Base-by-base conservation (phyloP, 2,797 vertebrate genomes). In the Cetoscarus ocellatus region DNA sequence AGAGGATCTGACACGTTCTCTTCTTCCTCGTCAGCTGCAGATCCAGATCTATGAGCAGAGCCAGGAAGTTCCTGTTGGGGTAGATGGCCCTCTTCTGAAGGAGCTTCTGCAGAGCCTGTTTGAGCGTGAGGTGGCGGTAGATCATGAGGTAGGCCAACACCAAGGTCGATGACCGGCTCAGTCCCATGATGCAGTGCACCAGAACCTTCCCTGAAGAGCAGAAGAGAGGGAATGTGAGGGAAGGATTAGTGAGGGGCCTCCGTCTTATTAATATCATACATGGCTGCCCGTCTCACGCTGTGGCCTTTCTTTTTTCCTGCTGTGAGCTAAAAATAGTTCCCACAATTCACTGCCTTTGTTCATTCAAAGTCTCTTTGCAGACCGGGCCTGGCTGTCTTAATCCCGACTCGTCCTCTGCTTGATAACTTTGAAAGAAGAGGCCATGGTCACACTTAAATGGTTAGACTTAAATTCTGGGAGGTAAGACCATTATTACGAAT, bases 131-230 rank as follows among this genome's bases (percentile, higher is more conserved):
- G 54, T 89, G 94, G 36, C 94, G 95, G 84, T 95, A 94, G 70
- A 98, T 95, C 97, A 99, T 99, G 86, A 99, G 96, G 86, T 99
- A 99, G 0, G 97, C 98, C 77, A 99, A 83, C 67, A 99, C 97
- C 83, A 99, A 88, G 0, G 97, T 95, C 53, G 97, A 97, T 0
- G 97, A 99, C 61, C 98, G 95, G 88, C 98, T 99, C 94, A 98
- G 96, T 81, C 98, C 97, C 89, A 98, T 96, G 66, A 98, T 97
- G 88, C 97, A 99, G 56, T 99, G 98, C 80, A 99, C 97, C 82
- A 99, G 90, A 83, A 99, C 93, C 88, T 97, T 98, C 77, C 95
- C 98, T 99, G 89, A 49, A 74, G 72, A 83, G 18, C 58, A 77
- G 82, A 60, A 45, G 44, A 67, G 58, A 48, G 65, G 66, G 67